Conservation (phyloP, 2,113 vertebrate genomes). For the Amphiprion percula region DNA sequence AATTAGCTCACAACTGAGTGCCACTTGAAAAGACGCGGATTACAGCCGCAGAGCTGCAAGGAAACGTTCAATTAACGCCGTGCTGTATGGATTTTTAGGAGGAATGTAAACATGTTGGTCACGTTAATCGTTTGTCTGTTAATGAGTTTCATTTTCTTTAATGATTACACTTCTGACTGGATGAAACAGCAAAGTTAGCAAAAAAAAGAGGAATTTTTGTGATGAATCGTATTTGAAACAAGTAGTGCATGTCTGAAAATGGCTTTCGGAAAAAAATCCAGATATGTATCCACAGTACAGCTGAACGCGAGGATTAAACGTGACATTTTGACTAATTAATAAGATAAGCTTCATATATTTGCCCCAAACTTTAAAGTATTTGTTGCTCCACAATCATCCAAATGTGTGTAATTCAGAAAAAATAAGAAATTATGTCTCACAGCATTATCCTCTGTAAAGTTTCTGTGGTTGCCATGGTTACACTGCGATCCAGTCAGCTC, state of each 20-base stretch:
- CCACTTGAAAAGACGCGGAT: slow-evolving; percentile 24
- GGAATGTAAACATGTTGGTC: slow-evolving; percentile 45
- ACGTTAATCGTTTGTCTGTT: not conserved
- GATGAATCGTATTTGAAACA: no score
- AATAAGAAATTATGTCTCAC: no score
- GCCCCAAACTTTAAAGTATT: no score
- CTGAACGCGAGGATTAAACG: no score
- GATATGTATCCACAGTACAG: no score
- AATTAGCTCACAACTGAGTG: slow-evolving; percentile 50
- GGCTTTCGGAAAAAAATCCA: no score
- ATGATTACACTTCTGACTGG: not conserved
- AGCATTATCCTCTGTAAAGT: not conserved
- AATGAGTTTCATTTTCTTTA: slow-evolving; percentile 22
- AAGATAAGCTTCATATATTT: no score
- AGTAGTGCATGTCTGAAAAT: no score
- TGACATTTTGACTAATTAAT: no score
- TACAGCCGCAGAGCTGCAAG: slow-evolving; percentile 17
- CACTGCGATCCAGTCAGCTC: not conserved
- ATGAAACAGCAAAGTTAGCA: not conserved
- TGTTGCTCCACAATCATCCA: no score
- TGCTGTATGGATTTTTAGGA: slow-evolving; percentile 19
- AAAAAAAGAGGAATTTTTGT: no score
- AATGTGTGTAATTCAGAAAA: no score
- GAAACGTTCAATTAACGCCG: slow-evolving; percentile 33
- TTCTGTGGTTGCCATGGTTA: not conserved